Conservation (phyloP, 2,113 vertebrate species). For the Ctenodactylus gundi region DNA sequence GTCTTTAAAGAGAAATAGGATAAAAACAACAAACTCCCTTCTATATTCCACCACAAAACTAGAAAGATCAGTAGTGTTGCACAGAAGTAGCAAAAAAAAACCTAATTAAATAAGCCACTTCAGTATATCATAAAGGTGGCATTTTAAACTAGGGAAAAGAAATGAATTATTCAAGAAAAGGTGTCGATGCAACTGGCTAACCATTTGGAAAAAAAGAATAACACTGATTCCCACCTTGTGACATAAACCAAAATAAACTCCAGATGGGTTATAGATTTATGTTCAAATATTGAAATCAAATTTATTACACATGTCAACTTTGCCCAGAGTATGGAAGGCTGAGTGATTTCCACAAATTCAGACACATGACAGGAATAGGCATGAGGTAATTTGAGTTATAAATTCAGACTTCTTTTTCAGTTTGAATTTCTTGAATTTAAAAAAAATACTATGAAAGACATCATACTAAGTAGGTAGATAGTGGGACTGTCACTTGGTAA, state of each 20-base stretch:
- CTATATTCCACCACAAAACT: not conserved
- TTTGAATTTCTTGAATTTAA: not conserved
- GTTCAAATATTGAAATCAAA: conserved; percentile 65
- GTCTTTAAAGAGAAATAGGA: not conserved
- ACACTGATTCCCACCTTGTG: conserved; percentile 53
- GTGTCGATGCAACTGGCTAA: conserved; percentile 60
- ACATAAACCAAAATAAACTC: conserved; percentile 67
- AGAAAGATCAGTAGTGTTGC: not conserved
- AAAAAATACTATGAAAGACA: too few species aligned
- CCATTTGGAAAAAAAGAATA: conserved; percentile 57
- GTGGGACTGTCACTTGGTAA: not conserved
- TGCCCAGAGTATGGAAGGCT: conserved; percentile 17
- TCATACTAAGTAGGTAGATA: not conserved
- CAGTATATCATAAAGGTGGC: not conserved
- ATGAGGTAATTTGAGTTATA: not conserved
- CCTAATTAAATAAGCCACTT: not conserved
- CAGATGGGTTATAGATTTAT: conserved; percentile 66
- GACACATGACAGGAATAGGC: conserved; percentile 20
- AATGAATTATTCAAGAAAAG: conserved; percentile 73
- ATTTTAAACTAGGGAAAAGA: conserved; percentile 50
- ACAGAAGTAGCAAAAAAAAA: not conserved
- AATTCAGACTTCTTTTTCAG: conserved; percentile 8
- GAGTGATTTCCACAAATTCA: conserved; percentile 36
- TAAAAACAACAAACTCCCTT: not conserved
- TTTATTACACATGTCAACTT: conserved; percentile 43